These are phyloP conservation scores for Chloroceryle aenea DNA, from an alignment of 2,113 vertebrate genomes.

Conservation along the genomic window DNA sequence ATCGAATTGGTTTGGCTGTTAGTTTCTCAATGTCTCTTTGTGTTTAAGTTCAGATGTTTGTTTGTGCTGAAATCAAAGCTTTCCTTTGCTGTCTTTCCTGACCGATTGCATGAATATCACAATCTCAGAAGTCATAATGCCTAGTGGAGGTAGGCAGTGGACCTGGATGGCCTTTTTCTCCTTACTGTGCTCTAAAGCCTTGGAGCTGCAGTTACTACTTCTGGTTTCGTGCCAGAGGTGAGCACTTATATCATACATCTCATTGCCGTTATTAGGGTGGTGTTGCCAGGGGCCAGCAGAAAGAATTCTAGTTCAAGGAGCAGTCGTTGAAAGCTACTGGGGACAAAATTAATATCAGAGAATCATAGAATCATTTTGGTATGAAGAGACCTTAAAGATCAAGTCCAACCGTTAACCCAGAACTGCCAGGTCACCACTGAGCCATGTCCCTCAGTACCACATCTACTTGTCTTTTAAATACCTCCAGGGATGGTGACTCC, in stretches of 20 bases:
- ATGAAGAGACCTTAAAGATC: too few relatives aligned
- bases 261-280: rapidly evolving
- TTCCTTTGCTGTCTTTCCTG: neutral
- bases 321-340: neutral
- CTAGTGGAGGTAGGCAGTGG: neutral
- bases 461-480: too few relatives aligned
- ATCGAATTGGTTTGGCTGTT: neutral
- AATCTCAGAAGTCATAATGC: neutral
- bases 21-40: neutral
- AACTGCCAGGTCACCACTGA: too few relatives aligned
- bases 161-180: neutral
- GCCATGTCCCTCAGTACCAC: too few relatives aligned
- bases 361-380: too few relatives aligned
- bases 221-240: neutral
- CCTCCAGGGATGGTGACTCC: too few relatives aligned
- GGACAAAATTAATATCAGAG: neutral
- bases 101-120: neutral
- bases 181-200: neutral
- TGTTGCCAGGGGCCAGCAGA: neutral
- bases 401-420: too few relatives aligned
- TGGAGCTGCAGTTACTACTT: neutral
- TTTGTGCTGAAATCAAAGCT: neutral
- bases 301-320: neutral
- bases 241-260: rapidly evolving
- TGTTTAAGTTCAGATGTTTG: neutral